phyloP scores from a whole-genome alignment of 2,888 invertebrate species.

The Linnaemya vulpina region DNA sequence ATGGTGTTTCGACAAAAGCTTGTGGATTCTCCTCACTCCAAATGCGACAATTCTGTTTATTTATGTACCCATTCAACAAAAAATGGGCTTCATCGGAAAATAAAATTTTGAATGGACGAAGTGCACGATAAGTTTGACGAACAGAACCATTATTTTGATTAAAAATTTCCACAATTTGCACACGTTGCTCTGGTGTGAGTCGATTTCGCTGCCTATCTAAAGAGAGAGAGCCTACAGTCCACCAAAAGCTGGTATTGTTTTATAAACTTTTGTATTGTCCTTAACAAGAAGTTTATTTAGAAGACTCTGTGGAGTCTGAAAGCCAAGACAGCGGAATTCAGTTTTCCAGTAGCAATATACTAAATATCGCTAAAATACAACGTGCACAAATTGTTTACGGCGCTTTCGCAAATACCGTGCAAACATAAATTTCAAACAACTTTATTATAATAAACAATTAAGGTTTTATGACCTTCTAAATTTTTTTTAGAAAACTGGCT shows the following conservation, averaged over 20 bases:
- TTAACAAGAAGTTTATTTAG: background rate
- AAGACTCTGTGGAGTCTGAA: constrained; percentile 14
- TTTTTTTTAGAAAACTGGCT: constrained; percentile 6
- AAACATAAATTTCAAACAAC: background rate
- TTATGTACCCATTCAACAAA: no score
- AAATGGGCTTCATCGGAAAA: no score
- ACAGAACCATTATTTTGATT: no score
- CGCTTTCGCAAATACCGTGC: background rate
- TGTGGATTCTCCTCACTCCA: no score
- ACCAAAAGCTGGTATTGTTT: constrained; percentile 30
- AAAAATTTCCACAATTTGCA: no score
- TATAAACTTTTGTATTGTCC: constrained; percentile 39
- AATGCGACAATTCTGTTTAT: no score
- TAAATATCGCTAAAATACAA: constrained; percentile 23
- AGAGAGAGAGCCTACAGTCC: constrained; percentile 20
- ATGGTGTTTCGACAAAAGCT: no score
- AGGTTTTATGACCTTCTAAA: background rate
- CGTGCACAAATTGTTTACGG: constrained; percentile 17
- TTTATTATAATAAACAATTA: background rate
- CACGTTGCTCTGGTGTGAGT: no score
- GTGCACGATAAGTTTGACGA: no score
- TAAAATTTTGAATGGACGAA: no score
- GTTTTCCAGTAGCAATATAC: background rate
- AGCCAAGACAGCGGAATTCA: background rate
- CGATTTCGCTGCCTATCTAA: constrained; percentile 31